These are phyloP conservation scores for Neria commutata DNA, from an alignment of 2,888 invertebrate species.

Conservation along the genomic window DNA sequence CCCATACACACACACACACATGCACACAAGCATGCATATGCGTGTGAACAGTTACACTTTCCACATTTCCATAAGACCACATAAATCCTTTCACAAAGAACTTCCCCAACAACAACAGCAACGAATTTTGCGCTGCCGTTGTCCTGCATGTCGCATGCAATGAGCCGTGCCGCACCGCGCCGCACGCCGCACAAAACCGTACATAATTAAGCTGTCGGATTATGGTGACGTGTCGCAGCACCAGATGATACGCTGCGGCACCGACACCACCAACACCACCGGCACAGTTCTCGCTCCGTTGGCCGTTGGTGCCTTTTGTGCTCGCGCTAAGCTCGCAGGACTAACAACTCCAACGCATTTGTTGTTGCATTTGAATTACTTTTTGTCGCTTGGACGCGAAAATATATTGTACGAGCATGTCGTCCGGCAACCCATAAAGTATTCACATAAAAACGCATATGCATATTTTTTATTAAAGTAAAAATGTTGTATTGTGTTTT, in stretches of 20 bases:
- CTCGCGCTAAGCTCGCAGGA: neutral
- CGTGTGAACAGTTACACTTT: neutral
- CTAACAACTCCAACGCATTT: too few relatives aligned
- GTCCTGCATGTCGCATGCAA: conserved; percentile 40
- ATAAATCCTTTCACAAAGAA: conserved; percentile 46
- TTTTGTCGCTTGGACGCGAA: too few relatives aligned
- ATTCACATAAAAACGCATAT: too few relatives aligned
- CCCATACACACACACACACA: too few relatives aligned
- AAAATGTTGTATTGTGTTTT: too few relatives aligned
- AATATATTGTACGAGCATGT: too few relatives aligned
- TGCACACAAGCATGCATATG: too few relatives aligned
- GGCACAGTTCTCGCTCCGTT: neutral
- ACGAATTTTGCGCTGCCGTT: conserved; percentile 28
- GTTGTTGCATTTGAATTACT: too few relatives aligned
- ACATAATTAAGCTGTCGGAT: conserved; percentile 59
- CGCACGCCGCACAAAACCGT: conserved; percentile 39
- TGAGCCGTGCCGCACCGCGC: conserved; percentile 47
- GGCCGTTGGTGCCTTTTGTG: neutral
- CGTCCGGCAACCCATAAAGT: too few relatives aligned
- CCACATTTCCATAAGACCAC: conserved; percentile 26
- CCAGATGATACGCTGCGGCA: conserved; percentile 40
- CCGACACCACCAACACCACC: too few relatives aligned
- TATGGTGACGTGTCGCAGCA: conserved; percentile 54
- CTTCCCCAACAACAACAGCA: conserved; percentile 5
- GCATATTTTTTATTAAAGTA: too few relatives aligned